Evolutionary conservation across 2,113 vertebrate genomes (phyloP).

Genomic region (Dromaius novaehollandiae): DNA sequence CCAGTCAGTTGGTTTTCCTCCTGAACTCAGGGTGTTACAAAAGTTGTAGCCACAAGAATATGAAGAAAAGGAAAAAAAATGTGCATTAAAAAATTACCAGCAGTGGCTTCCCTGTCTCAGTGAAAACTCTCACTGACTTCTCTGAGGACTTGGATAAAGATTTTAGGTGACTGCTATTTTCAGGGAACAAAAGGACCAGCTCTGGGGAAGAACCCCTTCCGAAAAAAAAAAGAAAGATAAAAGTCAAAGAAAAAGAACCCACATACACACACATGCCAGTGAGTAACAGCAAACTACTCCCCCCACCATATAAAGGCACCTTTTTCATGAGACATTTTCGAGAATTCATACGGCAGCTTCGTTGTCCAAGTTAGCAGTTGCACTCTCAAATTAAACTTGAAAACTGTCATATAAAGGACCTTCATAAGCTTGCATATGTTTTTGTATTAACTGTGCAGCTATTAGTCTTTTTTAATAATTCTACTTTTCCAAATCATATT

Average conservation of each 20-base stretch:
- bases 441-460: background rate
- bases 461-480: slow-evolving; percentile 36
- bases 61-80: background rate
- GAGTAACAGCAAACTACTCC: background rate
- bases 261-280: background rate
- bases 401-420: background rate
- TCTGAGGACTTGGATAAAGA: background rate
- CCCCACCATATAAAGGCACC: background rate
- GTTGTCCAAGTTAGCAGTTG: background rate
- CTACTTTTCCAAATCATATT: slow-evolving; percentile 8
- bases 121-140: background rate
- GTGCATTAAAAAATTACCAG: slow-evolving; percentile 6
- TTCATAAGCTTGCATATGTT: background rate
- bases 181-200: background rate
- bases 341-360: background rate
- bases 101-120: background rate
- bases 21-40: background rate
- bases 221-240: background rate
- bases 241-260: background rate
- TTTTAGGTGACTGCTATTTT: background rate
- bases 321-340: background rate
- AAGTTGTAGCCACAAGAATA: slow-evolving; percentile 14
- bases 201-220: background rate
- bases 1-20: slow-evolving; percentile 62
- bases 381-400: background rate